A percentile compares a stretch with the other conserved stretches of the same genome.
These are phyloP conservation scores for Pontoporia blainvillei DNA, from an alignment of 2,113 vertebrate genomes.

Conservation along the genomic window DNA sequence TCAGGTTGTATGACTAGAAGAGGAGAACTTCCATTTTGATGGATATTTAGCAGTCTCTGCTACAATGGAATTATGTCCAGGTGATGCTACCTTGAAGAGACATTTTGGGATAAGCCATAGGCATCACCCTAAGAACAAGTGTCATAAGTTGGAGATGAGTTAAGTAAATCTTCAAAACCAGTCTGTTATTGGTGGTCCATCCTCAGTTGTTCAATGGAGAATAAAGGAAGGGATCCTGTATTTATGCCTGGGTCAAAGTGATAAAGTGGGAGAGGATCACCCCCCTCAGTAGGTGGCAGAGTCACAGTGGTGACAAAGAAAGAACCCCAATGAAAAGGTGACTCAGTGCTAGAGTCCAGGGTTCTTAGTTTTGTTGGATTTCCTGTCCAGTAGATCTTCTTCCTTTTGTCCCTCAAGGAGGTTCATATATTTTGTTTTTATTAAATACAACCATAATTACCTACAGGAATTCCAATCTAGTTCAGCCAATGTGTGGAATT, in stretches of 20 bases:
- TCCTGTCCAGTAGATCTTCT: not conserved
- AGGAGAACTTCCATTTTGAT: not conserved
- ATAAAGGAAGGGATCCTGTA: not conserved
- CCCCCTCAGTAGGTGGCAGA: not conserved
- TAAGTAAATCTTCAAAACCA: not conserved
- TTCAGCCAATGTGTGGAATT: not conserved
- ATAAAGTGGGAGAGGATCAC: not conserved
- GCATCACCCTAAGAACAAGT: not conserved
- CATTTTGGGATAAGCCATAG: not conserved
- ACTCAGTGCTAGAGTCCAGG: not conserved
- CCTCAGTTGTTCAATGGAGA: not conserved
- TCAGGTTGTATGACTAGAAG: not conserved
- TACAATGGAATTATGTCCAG: not conserved
- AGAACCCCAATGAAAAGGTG: not conserved
- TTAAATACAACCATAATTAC: not conserved
- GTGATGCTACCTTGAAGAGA: not conserved
- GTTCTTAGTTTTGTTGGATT: not conserved
- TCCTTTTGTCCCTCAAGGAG: not conserved
- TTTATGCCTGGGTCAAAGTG: not conserved
- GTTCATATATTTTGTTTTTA: constrained; percentile 10
- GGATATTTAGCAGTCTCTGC: not conserved
- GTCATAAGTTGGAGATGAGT: not conserved
- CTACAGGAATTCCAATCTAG: not conserved
- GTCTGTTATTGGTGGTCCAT: not conserved
- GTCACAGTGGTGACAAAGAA: not conserved